Conservation (phyloP, 2,113 vertebrate genomes). For the Nematolebias whitei region DNA sequence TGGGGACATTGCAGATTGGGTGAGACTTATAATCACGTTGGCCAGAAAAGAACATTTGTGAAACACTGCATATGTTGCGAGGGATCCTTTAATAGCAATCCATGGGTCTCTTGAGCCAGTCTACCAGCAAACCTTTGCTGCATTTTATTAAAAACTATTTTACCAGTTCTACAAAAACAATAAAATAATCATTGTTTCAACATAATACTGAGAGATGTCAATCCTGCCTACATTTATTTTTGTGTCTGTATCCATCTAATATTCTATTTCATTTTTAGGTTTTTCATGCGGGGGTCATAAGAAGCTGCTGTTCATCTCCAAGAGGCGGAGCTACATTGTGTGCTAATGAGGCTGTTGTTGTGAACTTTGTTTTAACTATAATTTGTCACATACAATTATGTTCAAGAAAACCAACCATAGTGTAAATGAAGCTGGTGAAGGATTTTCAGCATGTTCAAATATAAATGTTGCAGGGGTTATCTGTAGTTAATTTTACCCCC, state of each 20-base stretch:
- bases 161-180: background rate
- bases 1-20: background rate
- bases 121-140: background rate
- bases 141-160: background rate
- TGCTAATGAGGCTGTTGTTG: background rate
- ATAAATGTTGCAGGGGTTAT: background rate
- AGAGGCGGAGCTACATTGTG: background rate
- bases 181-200: background rate
- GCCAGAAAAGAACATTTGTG: background rate
- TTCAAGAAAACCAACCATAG: constrained; percentile 1
- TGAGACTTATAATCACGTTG: background rate
- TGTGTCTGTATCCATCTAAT: no score
- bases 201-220: background rate
- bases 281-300: no score
- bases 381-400: constrained; percentile 2
- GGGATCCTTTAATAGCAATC: background rate
- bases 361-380: background rate
- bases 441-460: background rate
- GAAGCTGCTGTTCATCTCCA: no score
- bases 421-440: background rate
- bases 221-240: no score
- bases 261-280: no score
- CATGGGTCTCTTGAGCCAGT: background rate
- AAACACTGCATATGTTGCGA: background rate
- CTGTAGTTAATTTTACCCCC: background rate